Percentiles rank a stretch among this genome's conserved stretches.
Conservation (phyloP, 2,888 invertebrate species). For the Phyllotreta cruciferae region DNA sequence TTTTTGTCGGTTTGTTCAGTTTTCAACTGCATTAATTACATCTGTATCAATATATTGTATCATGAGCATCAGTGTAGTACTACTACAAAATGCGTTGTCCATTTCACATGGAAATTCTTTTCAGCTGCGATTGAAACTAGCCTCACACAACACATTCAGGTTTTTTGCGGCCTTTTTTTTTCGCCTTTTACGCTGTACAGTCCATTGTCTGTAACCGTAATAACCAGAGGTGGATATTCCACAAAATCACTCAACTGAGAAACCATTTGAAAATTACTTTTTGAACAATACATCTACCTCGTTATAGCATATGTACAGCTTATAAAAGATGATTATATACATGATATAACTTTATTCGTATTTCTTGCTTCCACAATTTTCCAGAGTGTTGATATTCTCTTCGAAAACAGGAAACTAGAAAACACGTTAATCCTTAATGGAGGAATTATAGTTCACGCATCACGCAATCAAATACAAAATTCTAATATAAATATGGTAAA, state of each 20-base stretch:
- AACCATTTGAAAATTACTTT: constrained; percentile 30
- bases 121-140: constrained; percentile 4
- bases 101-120: constrained; percentile 10
- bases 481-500: not conserved
- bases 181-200: constrained; percentile 3
- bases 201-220: constrained; percentile 16
- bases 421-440: constrained; percentile 12
- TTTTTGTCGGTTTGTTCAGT: too few species aligned
- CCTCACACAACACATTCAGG: not conserved
- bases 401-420: constrained; percentile 11
- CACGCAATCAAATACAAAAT: not conserved
- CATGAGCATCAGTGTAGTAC: too few species aligned
- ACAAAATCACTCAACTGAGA: constrained; percentile 26
- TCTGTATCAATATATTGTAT: too few species aligned
- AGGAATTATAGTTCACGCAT: not conserved
- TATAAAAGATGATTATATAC: constrained; percentile 27
- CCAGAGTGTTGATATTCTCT: constrained; percentile 6
- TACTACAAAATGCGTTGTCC: not conserved
- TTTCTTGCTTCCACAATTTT: constrained; percentile 15
- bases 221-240: constrained; percentile 23
- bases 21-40: too few species aligned
- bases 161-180: constrained; percentile 6
- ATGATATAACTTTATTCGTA: constrained; percentile 20
- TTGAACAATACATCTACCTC: constrained; percentile 21
- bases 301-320: constrained; percentile 15